Base-by-base conservation (phyloP, 1,140 invertebrate genomes). In the Phthorimaea operculella region DNA sequence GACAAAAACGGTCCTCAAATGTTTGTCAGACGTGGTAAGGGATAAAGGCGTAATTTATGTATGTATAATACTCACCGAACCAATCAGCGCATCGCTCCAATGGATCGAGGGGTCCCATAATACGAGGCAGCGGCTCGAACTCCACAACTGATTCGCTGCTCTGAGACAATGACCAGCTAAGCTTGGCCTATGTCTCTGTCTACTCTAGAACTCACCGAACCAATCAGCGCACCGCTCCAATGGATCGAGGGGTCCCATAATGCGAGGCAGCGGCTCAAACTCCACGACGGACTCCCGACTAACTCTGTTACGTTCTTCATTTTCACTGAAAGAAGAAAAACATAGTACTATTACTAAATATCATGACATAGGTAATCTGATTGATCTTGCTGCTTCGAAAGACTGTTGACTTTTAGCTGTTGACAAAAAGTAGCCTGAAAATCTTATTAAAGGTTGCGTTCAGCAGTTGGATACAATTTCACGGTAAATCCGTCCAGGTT, bases 121-220 rank as follows among this genome's bases (percentile, higher is more conserved):
- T 71, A 0, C 60, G 52, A 3, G 81, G 79, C 42, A 85, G 59
- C 10, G 79, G 81, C 52, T 85, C 81, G 47, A 85, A 85, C 62
- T 80, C 76, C 1, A 85, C 77, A 4, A 83, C 77, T 0, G 79
- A 83, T 52, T 85, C 82, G n/a, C n/a, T n/a, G n/a, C n/a, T n/a
- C n/a, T n/a, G n/a, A n/a, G n/a, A n/a, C n/a, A n/a, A n/a, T n/a
- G n/a, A n/a, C n/a, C n/a, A n/a, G n/a, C n/a, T n/a, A n/a, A n/a
- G n/a, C n/a, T n/a, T n/a, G 14, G 39, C 3, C 39, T 42, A 4
- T 42, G 4, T 9, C 39, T 28, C 6, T 28, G 6, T 6, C 17
- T 28, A 4, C 21, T 28, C 1, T 33, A 1, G 12, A 50, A 50
- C 48, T 50, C 21, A 50, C 48, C 74, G 51, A 84, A 83, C 79